Conservation (phyloP, 64 coral and sea anemone species). For the Platygyra sinensis region DNA sequence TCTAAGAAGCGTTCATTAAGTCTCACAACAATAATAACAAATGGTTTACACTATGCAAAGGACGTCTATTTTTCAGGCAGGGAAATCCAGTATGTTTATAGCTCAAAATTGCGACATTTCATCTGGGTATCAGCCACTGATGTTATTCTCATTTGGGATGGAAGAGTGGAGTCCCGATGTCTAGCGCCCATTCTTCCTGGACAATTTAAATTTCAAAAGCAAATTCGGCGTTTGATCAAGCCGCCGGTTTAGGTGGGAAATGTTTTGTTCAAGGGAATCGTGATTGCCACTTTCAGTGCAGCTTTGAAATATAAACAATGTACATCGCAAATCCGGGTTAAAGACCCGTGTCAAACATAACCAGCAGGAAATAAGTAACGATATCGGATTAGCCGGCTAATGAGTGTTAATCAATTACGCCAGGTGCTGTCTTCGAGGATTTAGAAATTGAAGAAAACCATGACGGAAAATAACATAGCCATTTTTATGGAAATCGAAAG, state of each 20-base stretch:
- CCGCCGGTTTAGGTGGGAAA: not conserved
- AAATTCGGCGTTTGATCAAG: constrained; percentile 1
- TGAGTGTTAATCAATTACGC: constrained; percentile 1
- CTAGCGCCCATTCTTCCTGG: constrained; percentile 38
- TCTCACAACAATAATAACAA: not conserved
- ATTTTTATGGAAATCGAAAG: not conserved
- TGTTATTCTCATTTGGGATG: not conserved
- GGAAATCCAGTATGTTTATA: no score
- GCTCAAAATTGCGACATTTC: not conserved
- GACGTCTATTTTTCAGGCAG: no score
- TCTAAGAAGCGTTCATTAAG: not conserved
- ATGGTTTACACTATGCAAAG: no score
- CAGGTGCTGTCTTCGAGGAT: constrained; percentile 45
- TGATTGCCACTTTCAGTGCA: not conserved
- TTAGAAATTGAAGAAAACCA: not conserved
- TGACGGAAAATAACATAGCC: not conserved
- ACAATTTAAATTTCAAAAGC: constrained; percentile 34
- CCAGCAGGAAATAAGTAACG: constrained; percentile 14
- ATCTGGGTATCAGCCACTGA: not conserved
- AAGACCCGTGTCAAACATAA: constrained; percentile 4
- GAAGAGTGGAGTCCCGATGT: constrained; percentile 9
- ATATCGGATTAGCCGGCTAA: not conserved
- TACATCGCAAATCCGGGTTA: constrained; percentile 17
- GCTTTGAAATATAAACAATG: no score
- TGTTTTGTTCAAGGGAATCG: not conserved